phyloP scores from a whole-genome alignment of 2,113 vertebrate species.

The Nettapus auritus region DNA sequence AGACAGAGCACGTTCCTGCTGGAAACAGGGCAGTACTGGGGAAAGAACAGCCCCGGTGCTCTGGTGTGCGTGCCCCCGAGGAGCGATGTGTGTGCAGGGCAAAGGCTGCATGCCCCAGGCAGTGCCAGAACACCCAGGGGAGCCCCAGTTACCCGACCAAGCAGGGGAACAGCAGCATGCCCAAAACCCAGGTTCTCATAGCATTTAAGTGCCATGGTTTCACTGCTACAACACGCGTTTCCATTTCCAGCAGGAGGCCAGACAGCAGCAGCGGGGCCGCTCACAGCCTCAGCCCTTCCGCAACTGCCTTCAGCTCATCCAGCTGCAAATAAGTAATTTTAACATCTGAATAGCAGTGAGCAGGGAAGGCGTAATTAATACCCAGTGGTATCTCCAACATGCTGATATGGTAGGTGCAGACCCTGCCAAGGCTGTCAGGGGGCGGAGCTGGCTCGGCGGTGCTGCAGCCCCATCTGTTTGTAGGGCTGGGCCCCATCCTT shows the following conservation, averaged over 20 bases:
- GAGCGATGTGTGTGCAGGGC: not conserved
- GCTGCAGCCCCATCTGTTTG: not conserved
- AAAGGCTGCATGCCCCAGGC: not conserved
- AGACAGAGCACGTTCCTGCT: no score
- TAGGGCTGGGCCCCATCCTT: not conserved
- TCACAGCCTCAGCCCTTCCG: not conserved
- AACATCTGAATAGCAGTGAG: constrained; percentile 59
- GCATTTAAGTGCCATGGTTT: not conserved
- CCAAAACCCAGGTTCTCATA: no score
- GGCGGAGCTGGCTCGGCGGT: not conserved
- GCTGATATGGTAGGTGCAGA: constrained; percentile 42
- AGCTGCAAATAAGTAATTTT: constrained; percentile 67
- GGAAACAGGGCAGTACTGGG: no score
- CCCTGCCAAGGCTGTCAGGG: constrained; percentile 30
- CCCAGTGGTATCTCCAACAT: constrained; percentile 41
- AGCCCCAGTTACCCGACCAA: not conserved
- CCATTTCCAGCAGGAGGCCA: not conserved
- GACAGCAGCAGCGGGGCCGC: not conserved
- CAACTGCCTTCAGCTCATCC: constrained; percentile 46
- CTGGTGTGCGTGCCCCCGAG: no score
- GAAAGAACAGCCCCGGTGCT: no score
- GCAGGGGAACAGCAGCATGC: not conserved
- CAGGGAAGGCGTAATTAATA: constrained; percentile 61
- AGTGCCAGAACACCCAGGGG: not conserved
- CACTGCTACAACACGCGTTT: no score